Conservation (phyloP, 2,888 invertebrate species). For the Epistrophe grossulariae region DNA sequence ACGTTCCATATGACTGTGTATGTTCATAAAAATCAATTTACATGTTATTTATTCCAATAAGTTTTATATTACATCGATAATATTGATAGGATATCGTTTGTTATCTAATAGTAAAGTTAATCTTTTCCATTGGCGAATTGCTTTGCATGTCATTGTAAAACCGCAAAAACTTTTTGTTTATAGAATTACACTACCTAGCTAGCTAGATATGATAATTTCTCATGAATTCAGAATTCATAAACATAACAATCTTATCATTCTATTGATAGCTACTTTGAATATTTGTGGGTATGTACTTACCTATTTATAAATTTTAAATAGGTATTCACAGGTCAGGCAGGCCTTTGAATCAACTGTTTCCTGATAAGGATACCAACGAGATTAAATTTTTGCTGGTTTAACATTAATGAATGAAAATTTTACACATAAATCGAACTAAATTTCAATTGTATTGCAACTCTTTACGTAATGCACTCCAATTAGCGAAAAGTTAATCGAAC, state of each 20-base stretch:
- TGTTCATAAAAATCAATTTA: too few species aligned
- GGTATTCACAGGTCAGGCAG: too few species aligned
- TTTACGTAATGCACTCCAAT: slow-evolving; percentile 56
- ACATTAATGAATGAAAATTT: background rate
- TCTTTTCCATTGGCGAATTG: background rate
- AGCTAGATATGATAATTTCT: background rate
- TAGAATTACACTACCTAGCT: background rate
- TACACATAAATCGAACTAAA: slow-evolving; percentile 15
- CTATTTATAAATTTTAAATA: background rate
- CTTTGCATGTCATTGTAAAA: background rate
- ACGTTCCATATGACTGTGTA: too few species aligned
- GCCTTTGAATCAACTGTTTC: background rate
- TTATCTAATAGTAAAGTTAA: background rate
- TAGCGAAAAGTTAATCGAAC: background rate
- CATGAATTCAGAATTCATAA: background rate
- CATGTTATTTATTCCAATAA: too few species aligned
- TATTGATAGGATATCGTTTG: background rate
- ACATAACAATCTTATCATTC: background rate
- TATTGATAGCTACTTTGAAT: background rate
- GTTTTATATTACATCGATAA: too few species aligned
- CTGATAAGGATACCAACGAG: background rate
- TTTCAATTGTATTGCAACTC: slow-evolving; percentile 33
- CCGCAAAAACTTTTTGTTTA: background rate
- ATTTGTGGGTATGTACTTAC: background rate
- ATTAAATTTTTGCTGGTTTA: background rate